These are phyloP conservation scores for Macrosiphum euphorbiae DNA, from an alignment of 2,888 invertebrate species.

Conservation along the genomic window DNA sequence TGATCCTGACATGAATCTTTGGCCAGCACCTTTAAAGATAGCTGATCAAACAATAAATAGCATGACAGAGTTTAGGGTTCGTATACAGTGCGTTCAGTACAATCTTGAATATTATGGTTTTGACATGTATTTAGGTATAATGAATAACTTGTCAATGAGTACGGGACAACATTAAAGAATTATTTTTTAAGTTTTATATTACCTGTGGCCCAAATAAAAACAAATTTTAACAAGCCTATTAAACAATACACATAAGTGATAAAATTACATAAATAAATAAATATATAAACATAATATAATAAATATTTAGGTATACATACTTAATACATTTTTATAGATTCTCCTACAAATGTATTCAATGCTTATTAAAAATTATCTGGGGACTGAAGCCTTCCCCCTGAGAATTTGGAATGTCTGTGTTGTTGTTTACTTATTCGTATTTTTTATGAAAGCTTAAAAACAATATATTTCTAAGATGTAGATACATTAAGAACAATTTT, in stretches of 20 bases:
- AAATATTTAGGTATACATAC: neutral
- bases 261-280: too few species aligned
- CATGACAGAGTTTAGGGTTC: slow-evolving; percentile 75
- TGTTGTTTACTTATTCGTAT: neutral
- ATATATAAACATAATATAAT: neutral
- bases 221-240: neutral
- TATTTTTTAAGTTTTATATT: neutral
- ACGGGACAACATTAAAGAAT: neutral
- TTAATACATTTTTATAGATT: neutral
- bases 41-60: slow-evolving; percentile 73
- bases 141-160: neutral
- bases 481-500: neutral
- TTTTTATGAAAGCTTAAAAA: neutral
- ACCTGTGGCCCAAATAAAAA: neutral
- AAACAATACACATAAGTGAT: neutral
- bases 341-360: neutral
- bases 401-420: neutral
- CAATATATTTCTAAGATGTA: neutral
- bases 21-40: slow-evolving; percentile 86
- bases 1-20: slow-evolving; percentile 82
- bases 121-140: neutral
- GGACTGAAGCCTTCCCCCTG: neutral
- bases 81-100: neutral
- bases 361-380: neutral
- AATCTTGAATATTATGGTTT: neutral